Conservation (phyloP, 1,140 invertebrate genomes). For the Bicyclus anynana region DNA sequence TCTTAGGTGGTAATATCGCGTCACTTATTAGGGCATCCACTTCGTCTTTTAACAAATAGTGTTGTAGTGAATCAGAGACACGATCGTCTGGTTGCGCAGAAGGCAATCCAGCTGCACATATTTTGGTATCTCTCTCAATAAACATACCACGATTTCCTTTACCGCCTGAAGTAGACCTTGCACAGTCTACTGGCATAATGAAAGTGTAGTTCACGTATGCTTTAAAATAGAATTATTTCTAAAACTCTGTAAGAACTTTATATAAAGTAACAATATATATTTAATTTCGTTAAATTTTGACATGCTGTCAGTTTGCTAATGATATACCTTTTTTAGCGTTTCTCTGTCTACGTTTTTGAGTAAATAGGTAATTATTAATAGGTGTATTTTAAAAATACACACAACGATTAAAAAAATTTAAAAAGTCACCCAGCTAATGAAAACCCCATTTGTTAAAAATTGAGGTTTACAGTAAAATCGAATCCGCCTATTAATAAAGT, state of each 20-base stretch:
- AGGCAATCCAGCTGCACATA: conserved; percentile 65
- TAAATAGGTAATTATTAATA: no score
- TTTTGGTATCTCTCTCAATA: conserved; percentile 47
- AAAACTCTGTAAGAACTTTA: background rate
- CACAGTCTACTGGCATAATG: conserved; percentile 49
- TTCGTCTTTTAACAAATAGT: conserved; percentile 72
- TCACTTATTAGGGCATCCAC: conserved; percentile 69
- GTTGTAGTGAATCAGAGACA: conserved; percentile 52
- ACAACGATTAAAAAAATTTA: no score
- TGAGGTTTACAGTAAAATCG: no score
- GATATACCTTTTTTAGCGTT: no score
- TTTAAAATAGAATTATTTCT: no score
- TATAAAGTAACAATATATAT: background rate
- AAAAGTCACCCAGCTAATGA: no score
- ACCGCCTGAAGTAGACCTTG: conserved; percentile 49
- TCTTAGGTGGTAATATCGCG: conserved; percentile 53
- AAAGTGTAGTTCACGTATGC: background rate
- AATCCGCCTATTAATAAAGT: no score
- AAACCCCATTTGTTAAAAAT: no score
- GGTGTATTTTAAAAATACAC: no score
- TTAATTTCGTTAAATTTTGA: no score
- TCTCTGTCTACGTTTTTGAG: no score
- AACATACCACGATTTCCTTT: conserved; percentile 61
- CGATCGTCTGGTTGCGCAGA: conserved; percentile 52
- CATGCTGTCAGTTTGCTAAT: no score